A percentile compares a stretch with the other conserved stretches of the same genome.
Evolutionary conservation across 2,888 invertebrate species (phyloP).

Genomic region (Chrysolina haemoptera): DNA sequence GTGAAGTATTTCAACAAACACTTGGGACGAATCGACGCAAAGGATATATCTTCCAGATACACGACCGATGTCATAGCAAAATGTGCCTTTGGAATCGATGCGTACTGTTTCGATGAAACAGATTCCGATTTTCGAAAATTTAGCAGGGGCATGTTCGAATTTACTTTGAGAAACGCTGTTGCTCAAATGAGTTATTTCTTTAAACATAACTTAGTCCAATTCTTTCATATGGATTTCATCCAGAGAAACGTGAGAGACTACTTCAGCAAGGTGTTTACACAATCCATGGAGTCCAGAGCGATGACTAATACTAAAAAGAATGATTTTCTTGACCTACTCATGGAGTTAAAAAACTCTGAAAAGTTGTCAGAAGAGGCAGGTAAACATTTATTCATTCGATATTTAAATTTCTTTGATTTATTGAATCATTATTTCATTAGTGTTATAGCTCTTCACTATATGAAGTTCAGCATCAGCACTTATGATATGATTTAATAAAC

Average conservation of each 20-base stretch:
- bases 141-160: constrained; percentile 62
- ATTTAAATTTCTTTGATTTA: background rate
- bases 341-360: constrained; percentile 42
- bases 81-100: constrained; percentile 69
- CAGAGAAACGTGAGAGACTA: constrained; percentile 55
- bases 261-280: constrained; percentile 58
- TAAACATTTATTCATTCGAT: constrained; percentile 21
- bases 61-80: constrained; percentile 70
- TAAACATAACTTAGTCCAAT: constrained; percentile 52
- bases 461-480: too few species aligned
- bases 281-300: constrained; percentile 57
- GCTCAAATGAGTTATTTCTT: constrained; percentile 58
- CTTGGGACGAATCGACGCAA: constrained; percentile 55
- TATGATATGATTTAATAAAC: too few species aligned
- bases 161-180: constrained; percentile 55
- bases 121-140: constrained; percentile 65
- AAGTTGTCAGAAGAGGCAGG: constrained; percentile 27
- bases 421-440: too few species aligned
- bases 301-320: constrained; percentile 65
- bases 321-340: constrained; percentile 72
- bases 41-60: constrained; percentile 65
- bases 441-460: too few species aligned
- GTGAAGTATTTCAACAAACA: constrained; percentile 32
- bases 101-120: constrained; percentile 64
- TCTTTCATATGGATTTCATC: constrained; percentile 58